A percentile compares a stretch with the other conserved stretches of the same genome.
phyloP scores from a whole-genome alignment of 2,113 vertebrate species.

The Syngnathus floridae region DNA sequence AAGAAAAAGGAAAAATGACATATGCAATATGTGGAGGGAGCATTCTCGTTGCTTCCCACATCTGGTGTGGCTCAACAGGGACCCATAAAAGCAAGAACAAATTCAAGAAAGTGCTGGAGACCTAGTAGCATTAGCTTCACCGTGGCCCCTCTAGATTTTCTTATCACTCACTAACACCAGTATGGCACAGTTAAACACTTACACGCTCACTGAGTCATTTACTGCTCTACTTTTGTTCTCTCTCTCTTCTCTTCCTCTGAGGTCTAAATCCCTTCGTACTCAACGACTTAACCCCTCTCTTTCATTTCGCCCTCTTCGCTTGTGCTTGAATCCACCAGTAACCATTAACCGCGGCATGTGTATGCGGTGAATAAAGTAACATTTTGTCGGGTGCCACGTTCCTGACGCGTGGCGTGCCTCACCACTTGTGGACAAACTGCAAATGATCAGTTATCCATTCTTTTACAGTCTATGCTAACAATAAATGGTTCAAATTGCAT shows the following conservation, averaged over 20 bases:
- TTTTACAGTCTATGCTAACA: neutral
- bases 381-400: conserved; percentile 56
- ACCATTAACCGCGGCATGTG: conserved; percentile 55
- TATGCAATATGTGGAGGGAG: neutral
- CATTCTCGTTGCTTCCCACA: conserved; percentile 23
- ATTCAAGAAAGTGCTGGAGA: conserved; percentile 15
- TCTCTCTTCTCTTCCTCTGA: conserved; percentile 39
- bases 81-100: conserved; percentile 17
- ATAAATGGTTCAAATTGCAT: too few relatives aligned
- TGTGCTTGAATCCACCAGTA: conserved; percentile 54
- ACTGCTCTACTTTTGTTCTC: conserved; percentile 8
- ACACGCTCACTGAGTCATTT: conserved; percentile 48
- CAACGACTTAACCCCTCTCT: conserved; percentile 72
- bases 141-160: conserved; percentile 39
- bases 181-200: conserved; percentile 55
- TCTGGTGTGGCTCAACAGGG: conserved; percentile 17
- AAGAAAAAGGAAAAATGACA: conserved; percentile 10
- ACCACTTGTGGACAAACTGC: conserved; percentile 44
- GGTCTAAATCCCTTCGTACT: conserved; percentile 73
- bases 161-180: conserved; percentile 51
- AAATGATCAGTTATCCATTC: conserved; percentile 46
- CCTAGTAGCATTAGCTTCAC: conserved; percentile 29
- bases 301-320: conserved; percentile 65
- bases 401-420: conserved; percentile 62
- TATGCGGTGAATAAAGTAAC: conserved; percentile 64